phyloP scores from a whole-genome alignment of 2,113 vertebrate genomes.

The Perognathus longimembris region DNA sequence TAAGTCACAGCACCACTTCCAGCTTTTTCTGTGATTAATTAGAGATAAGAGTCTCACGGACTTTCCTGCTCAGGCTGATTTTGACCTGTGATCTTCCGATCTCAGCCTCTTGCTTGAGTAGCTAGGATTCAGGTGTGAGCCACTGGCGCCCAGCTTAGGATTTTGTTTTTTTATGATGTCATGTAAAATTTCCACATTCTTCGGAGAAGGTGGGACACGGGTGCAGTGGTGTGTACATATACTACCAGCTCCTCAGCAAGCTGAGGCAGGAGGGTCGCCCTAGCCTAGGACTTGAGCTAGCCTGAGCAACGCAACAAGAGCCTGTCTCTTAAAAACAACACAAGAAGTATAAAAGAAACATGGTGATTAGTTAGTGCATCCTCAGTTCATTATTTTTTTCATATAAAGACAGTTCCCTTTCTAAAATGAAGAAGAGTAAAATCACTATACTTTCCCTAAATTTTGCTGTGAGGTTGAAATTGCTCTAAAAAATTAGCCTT shows the following conservation, averaged over 20 bases:
- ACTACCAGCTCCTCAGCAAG: not conserved
- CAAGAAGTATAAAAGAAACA: not conserved
- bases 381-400: not conserved
- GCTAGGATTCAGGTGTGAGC: no score
- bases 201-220: not conserved
- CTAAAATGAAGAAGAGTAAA: not conserved
- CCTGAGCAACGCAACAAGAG: not conserved
- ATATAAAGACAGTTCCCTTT: not conserved
- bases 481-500: not conserved
- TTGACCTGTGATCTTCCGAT: no score
- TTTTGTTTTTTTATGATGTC: not conserved
- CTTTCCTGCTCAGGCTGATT: no score
- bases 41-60: no score
- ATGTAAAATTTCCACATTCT: not conserved
- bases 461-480: constrained; percentile 24
- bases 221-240: not conserved
- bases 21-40: no score
- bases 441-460: not conserved
- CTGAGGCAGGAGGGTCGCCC: not conserved
- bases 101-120: no score
- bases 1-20: no score
- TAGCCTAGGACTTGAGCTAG: not conserved
- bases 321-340: not conserved
- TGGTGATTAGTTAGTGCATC: not conserved
- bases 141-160: no score